These are phyloP conservation scores for Phylloscopus whistleri DNA, from an alignment of 2,113 vertebrate species.

Conservation along the genomic window DNA sequence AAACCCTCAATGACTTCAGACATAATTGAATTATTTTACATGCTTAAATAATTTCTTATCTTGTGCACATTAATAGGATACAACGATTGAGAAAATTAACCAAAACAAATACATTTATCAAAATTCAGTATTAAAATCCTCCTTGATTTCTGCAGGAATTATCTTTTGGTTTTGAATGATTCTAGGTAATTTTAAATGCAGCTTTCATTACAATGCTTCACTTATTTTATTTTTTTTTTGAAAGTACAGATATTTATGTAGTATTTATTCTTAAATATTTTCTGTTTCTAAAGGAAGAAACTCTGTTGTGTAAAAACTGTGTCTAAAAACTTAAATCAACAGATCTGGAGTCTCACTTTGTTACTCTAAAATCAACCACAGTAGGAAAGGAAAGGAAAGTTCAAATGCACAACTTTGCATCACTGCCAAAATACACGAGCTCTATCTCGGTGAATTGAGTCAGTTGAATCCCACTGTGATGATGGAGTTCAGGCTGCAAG, in stretches of 20 bases:
- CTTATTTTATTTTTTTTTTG: not conserved
- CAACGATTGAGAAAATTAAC: not conserved
- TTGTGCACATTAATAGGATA: not conserved
- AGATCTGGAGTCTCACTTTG: constrained; percentile 51
- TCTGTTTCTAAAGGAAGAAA: not conserved
- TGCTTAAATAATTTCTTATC: not conserved
- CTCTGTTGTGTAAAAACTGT: not conserved
- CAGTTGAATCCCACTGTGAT: constrained; percentile 75
- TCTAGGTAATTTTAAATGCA: not conserved
- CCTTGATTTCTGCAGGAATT: not conserved
- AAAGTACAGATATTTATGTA: not conserved
- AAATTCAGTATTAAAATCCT: not conserved
- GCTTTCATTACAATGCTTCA: not conserved
- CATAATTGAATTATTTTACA: not conserved
- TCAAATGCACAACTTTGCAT: constrained; percentile 72
- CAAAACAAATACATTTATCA: not conserved
- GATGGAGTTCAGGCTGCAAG: constrained; percentile 74
- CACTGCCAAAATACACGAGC: constrained; percentile 75
- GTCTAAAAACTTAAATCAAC: constrained; percentile 57
- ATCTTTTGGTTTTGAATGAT: not conserved
- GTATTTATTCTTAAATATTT: not conserved
- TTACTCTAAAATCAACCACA: constrained; percentile 70
- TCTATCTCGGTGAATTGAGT: constrained; percentile 63
- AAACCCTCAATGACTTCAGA: not conserved
- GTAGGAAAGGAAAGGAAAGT: constrained; percentile 74